Evolutionary conservation across 2,113 vertebrate genomes (phyloP).

Genomic region (Dipodomys stephensi): DNA sequence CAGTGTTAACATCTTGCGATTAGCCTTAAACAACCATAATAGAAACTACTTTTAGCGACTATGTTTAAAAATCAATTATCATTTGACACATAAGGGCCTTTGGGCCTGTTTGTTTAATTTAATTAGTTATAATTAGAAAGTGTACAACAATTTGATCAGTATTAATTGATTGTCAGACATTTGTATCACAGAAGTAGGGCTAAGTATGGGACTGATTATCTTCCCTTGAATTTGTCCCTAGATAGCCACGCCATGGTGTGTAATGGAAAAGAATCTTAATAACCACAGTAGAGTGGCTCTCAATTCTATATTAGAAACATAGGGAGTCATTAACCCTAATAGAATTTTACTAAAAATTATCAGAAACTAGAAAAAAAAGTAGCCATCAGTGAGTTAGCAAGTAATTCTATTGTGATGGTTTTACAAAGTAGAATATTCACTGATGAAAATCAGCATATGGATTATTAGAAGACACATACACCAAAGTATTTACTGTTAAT

Average conservation of each 20-base stretch:
- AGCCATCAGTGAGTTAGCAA: not conserved
- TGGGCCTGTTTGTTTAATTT: conserved; percentile 51
- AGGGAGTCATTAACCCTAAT: not conserved
- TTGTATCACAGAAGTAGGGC: conserved; percentile 6
- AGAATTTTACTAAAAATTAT: conserved; percentile 23
- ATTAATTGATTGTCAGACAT: conserved; percentile 48
- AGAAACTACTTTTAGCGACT: conserved; percentile 28
- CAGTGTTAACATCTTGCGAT: not conserved
- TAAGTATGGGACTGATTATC: not conserved
- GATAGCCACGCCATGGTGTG: not conserved
- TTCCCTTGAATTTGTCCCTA: not conserved
- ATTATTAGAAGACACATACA: not conserved
- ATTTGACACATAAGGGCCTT: conserved; percentile 13
- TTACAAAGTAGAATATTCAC: conserved; percentile 7
- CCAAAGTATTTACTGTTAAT: not conserved
- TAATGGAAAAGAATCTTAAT: not conserved
- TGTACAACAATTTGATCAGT: not conserved
- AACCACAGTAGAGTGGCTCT: not conserved
- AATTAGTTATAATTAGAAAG: conserved; percentile 20
- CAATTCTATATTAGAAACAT: conserved; percentile 31
- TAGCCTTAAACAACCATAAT: not conserved
- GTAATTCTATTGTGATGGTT: not conserved
- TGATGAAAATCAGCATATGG: not conserved
- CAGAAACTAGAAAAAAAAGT: conserved; percentile 18
- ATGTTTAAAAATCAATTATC: conserved; percentile 43